Conservation (phyloP, 2,888 invertebrate species). For the Hypercompe scribonia region DNA sequence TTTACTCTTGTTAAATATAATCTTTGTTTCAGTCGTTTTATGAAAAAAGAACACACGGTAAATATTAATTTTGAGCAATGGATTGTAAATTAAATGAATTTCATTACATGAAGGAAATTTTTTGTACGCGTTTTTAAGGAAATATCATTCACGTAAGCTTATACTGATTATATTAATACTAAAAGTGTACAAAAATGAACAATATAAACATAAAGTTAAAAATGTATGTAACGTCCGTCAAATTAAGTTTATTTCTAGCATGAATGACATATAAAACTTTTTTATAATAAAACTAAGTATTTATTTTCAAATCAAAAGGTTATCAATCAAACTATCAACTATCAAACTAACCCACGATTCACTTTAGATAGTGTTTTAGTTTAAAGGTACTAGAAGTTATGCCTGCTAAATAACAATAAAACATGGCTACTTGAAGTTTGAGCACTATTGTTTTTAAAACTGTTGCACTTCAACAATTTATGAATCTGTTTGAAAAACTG, state of each 20-base stretch:
- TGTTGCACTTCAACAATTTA: conserved; percentile 14
- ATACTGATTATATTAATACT: too few relatives aligned
- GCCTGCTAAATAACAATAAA: not conserved
- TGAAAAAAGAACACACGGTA: not conserved
- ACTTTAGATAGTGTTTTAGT: not conserved
- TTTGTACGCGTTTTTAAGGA: too few relatives aligned
- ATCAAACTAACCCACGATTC: not conserved
- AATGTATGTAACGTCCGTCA: too few relatives aligned
- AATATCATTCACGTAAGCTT: too few relatives aligned
- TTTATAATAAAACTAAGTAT: too few relatives aligned
- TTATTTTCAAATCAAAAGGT: too few relatives aligned
- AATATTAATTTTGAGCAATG: too few relatives aligned
- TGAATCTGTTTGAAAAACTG: conserved; percentile 25
- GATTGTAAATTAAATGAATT: too few relatives aligned
- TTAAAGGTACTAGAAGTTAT: not conserved
- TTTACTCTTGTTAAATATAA: conserved; percentile 33
- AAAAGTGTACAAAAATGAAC: too few relatives aligned
- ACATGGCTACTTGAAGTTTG: not conserved
- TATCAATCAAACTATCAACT: too few relatives aligned
- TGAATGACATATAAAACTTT: not conserved
- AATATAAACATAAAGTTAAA: too few relatives aligned
- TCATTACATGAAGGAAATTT: too few relatives aligned
- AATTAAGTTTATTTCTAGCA: not conserved
- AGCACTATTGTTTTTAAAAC: not conserved
- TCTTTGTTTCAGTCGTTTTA: not conserved